Evolutionary conservation across 2,113 vertebrate genomes (phyloP).

Genomic region (Cynocephalus volans): DNA sequence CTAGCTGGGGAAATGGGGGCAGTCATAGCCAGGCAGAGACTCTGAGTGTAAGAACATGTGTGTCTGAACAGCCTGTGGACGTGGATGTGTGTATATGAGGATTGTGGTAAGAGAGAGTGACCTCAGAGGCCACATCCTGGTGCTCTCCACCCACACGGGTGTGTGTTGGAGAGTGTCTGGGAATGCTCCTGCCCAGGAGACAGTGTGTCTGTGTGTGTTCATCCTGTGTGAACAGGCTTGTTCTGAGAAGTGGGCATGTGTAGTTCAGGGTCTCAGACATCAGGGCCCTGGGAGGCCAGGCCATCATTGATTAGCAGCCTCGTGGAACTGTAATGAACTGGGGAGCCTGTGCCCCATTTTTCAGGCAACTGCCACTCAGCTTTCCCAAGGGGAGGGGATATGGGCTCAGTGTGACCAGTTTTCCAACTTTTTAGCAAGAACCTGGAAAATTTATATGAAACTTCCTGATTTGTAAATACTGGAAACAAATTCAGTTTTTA

Average conservation of each 20-base stretch:
- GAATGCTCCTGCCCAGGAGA: background rate
- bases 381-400: background rate
- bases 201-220: background rate
- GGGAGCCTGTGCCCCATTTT: background rate
- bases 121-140: background rate
- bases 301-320: background rate
- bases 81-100: background rate
- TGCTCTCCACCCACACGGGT: accelerated
- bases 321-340: too few species aligned
- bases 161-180: background rate
- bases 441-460: background rate
- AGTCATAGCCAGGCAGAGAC: background rate
- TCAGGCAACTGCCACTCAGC: background rate
- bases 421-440: background rate
- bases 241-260: background rate
- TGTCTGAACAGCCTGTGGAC: too few species aligned
- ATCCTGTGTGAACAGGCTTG: background rate
- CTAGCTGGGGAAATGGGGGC: background rate
- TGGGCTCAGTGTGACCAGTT: background rate
- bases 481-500: background rate
- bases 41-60: background rate
- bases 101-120: background rate
- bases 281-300: accelerated
- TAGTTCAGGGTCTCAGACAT: background rate
- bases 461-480: background rate